Evolutionary conservation across 2,797 vertebrate species (phyloP).

Genomic region (Gymnodraco acuticeps): DNA sequence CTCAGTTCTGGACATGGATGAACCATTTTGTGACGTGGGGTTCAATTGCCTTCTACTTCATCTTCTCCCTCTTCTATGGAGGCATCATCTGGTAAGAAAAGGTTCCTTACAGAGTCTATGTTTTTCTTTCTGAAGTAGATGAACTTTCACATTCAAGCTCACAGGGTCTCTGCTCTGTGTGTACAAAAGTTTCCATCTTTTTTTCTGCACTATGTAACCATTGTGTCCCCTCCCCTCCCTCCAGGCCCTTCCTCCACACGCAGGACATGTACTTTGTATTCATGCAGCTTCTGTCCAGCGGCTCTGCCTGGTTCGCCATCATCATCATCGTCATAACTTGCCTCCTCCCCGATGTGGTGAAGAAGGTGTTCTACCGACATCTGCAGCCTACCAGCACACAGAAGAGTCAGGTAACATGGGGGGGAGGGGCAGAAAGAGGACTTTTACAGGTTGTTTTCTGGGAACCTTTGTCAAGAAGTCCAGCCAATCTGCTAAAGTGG

Average conservation of each 20-base stretch:
- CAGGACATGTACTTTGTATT: slow-evolving; percentile 99
- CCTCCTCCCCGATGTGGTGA: slow-evolving; percentile 94
- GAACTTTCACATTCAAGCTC: background rate
- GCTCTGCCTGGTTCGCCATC: slow-evolving; percentile 97
- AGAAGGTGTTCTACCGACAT: slow-evolving; percentile 95
- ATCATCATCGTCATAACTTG: slow-evolving; percentile 94
- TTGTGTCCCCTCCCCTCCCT: slow-evolving; percentile 5
- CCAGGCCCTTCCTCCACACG: slow-evolving; percentile 96
- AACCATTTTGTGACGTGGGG: slow-evolving; percentile 99
- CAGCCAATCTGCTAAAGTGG: slow-evolving; percentile 9
- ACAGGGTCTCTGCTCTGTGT: background rate
- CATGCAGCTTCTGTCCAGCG: slow-evolving; percentile 95
- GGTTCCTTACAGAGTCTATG: background rate
- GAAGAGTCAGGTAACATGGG: slow-evolving; percentile 92
- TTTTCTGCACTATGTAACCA: slow-evolving; percentile 12
- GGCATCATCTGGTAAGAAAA: slow-evolving; percentile 95
- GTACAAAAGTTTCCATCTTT: background rate
- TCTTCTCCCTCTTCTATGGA: slow-evolving; percentile 98
- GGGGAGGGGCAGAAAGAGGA: slow-evolving; percentile 6
- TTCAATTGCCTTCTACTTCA: slow-evolving; percentile 97
- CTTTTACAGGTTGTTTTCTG: background rate
- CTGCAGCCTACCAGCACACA: slow-evolving; percentile 94
- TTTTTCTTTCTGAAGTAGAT: background rate
- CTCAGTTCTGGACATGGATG: slow-evolving; percentile 99
- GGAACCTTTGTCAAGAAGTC: background rate